These are phyloP conservation scores for Tokudaia tokunoshimensis DNA, from an alignment of 2,797 vertebrate genomes.

Conservation along the genomic window DNA sequence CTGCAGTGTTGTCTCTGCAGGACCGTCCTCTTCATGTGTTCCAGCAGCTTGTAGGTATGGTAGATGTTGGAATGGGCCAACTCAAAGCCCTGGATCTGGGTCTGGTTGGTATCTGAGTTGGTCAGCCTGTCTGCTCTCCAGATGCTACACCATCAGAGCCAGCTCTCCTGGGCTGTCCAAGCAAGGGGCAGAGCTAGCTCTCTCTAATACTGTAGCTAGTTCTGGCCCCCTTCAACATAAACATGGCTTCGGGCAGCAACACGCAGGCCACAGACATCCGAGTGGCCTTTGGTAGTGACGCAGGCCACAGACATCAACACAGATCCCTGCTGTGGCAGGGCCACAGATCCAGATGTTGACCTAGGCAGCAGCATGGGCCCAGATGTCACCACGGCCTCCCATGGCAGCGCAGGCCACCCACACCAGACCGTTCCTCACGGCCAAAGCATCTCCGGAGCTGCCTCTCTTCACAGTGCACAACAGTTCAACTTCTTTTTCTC, in stretches of 20 bases:
- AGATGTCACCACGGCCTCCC: neutral
- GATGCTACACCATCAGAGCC: neutral
- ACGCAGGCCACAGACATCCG: neutral
- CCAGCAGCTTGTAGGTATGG: neutral
- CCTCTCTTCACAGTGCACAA: neutral
- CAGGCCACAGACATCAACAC: neutral
- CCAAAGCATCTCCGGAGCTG: neutral
- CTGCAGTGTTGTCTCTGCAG: neutral
- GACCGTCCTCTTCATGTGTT: neutral
- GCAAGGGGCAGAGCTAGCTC: neutral
- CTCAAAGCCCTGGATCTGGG: neutral
- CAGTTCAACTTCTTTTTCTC: neutral
- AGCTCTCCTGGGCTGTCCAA: neutral
- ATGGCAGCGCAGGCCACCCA: neutral
- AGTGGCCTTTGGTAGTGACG: neutral
- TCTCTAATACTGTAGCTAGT: too few species aligned
- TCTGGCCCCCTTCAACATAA: neutral
- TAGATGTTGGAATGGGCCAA: neutral
- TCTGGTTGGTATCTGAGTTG: neutral
- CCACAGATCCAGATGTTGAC: neutral
- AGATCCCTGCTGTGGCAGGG: neutral
- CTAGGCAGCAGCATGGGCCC: neutral
- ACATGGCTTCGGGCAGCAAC: neutral
- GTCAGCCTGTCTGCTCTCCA: neutral
- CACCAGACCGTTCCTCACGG: neutral